Evolutionary conservation across 2,797 vertebrate genomes (phyloP).

Genomic region (Geotrypetes seraphini): DNA sequence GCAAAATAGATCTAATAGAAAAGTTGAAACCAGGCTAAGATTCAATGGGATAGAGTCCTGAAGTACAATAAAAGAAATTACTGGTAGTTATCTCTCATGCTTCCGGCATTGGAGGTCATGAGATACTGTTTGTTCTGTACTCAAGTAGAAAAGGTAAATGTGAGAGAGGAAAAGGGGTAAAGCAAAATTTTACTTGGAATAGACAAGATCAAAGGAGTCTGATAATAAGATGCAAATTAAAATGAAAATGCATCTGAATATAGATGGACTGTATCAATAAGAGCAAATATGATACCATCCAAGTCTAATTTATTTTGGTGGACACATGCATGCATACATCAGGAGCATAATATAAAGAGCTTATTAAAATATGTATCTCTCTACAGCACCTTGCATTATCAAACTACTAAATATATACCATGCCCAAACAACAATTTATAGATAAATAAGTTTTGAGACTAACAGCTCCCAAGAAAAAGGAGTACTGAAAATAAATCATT

Average conservation of each 20-base stretch:
- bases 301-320: constrained; percentile 20
- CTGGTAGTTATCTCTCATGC: background rate
- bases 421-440: constrained; percentile 22
- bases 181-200: too few relatives aligned
- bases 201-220: constrained; percentile 9
- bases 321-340: constrained; percentile 9
- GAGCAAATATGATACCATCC: constrained; percentile 15
- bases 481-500: constrained; percentile 5
- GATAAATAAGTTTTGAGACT: constrained; percentile 22
- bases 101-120: background rate
- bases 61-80: background rate
- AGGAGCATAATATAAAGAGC: constrained; percentile 17
- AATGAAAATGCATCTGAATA: constrained; percentile 20
- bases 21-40: too few relatives aligned
- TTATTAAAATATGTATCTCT: constrained; percentile 34
- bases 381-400: constrained; percentile 30
- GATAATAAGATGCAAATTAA: constrained; percentile 19
- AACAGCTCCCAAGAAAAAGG: constrained; percentile 1
- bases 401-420: constrained; percentile 3
- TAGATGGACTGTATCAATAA: constrained; percentile 15
- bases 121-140: constrained; percentile 1
- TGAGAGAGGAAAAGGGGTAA: background rate
- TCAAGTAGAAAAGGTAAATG: background rate
- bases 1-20: too few relatives aligned
- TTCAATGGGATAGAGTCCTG: constrained; percentile 11